These are phyloP conservation scores for Euspilapteryx auroguttella DNA, from an alignment of 2,888 invertebrate species.

Conservation along the genomic window DNA sequence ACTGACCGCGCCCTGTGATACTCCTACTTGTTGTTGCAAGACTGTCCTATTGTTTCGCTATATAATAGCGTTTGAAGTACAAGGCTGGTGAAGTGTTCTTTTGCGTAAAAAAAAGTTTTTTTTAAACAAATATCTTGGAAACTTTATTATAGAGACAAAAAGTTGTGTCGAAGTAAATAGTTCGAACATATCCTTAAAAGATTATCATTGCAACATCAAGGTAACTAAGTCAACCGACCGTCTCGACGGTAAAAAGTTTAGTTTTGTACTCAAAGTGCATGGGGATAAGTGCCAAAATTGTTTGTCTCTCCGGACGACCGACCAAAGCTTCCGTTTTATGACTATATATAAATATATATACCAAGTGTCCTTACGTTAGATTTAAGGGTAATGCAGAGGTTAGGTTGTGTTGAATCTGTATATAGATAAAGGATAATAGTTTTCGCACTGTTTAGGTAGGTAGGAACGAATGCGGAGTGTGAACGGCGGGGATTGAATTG, in stretches of 20 bases:
- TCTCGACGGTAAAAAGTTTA: constrained; percentile 3
- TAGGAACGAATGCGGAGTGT: constrained; percentile 5
- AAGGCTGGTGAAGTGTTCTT: no score
- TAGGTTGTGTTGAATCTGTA: constrained; percentile 20
- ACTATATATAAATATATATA: no score
- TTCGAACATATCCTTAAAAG: no score
- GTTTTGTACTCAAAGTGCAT: constrained; percentile 4
- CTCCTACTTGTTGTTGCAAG: constrained; percentile 3
- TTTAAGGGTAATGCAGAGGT: constrained; percentile 20
- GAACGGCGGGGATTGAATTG: no score
- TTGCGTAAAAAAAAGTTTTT: no score
- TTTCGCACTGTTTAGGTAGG: constrained; percentile 8
- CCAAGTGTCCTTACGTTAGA: constrained; percentile 54
- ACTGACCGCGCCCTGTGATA: constrained; percentile 57
- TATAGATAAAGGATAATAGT: no score
- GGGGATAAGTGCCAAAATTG: constrained; percentile 11
- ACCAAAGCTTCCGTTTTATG: constrained; percentile 18
- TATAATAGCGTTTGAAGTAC: no score
- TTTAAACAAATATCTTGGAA: no score
- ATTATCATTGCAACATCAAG: background rate
- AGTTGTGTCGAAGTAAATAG: no score
- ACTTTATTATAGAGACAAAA: no score
- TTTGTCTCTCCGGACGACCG: constrained; percentile 9
- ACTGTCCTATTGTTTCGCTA: no score
- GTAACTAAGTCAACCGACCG: constrained; percentile 2